Base-by-base conservation (phyloP, 2,888 invertebrate genomes). In the Cephalotes varians region DNA sequence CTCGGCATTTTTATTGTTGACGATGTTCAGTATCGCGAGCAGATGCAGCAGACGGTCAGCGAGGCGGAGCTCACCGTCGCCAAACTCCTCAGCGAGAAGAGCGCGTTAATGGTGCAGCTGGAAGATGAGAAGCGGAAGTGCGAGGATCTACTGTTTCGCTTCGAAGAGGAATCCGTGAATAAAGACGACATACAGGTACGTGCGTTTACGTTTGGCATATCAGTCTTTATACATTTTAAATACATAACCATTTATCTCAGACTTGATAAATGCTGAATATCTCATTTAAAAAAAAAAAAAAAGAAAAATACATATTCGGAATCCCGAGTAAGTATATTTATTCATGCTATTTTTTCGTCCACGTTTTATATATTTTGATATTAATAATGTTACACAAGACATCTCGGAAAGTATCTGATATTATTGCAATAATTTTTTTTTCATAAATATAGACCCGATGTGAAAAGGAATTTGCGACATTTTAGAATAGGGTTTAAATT, bases 101-200 rank as follows among this genome's bases (percentile, higher is more conserved):
- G 91, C 64, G 80, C 95, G 76, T 94, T 98, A 83, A 95, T 95
- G 87, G 95, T 96, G 84, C 96, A 96, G 91, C 94, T 98, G 87
- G 97, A 97, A 81, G 98, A 98, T 90, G 98, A 98, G 92, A 96
- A 96, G 90, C 96, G 97, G 92, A 98, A 97, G 94, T 96, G 97
- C 6, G 98, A 99, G 95, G 99, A 99, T 94, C 95, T 99, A 85
- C 97, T 98, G 95, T 99, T 99, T 94, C 96, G 97, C 82, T 97
- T 98, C 87, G 99, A 99, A 95, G 99, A 99, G 94, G 98, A 98
- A 90, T 97, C 97, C 64, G 97, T 99, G 91, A 97, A 97, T 91
- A 98, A 98, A 94, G 97, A 97, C 92, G 99, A 99, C 94, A 96
- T 98, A 89, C 97, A 98, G 96, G 98, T 98, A 96, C 18, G 21